Evolutionary conservation across 2,888 invertebrate species (phyloP).

Genomic region (Macropis europaea): DNA sequence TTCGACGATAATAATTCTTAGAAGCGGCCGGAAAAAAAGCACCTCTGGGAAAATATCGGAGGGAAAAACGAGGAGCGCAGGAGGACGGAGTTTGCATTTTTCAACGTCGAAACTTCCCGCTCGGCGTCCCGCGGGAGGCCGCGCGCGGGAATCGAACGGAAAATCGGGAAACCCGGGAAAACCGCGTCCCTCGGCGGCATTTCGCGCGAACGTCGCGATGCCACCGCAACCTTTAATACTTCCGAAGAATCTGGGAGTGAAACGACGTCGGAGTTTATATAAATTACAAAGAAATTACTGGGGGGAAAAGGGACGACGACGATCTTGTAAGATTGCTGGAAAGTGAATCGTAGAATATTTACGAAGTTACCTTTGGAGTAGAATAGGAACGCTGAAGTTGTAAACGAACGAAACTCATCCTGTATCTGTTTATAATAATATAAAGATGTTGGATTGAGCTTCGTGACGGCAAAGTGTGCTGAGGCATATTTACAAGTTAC

Average conservation of each 20-base stretch:
- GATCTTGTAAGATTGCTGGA: no score
- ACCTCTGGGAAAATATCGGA: slow-evolving; percentile 56
- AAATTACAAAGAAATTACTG: no score
- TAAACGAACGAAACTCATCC: no score
- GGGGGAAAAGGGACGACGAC: no score
- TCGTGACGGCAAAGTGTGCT: no score
- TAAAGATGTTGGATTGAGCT: no score
- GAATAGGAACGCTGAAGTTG: no score
- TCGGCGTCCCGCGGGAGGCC: slow-evolving; percentile 51
- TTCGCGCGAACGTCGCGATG: background rate
- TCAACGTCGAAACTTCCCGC: slow-evolving; percentile 67
- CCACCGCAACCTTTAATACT: slow-evolving; percentile 1
- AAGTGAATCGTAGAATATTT: no score
- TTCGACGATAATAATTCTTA: slow-evolving; percentile 34
- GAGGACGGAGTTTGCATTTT: slow-evolving; percentile 68
- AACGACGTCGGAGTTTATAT: no score
- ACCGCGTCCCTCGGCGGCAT: slow-evolving; percentile 31
- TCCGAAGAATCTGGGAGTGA: background rate
- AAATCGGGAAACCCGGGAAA: slow-evolving; percentile 32
- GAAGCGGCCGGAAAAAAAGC: slow-evolving; percentile 24
- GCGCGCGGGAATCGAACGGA: slow-evolving; percentile 50
- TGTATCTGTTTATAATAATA: no score
- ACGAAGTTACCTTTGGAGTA: no score
- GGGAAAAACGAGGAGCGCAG: slow-evolving; percentile 26
- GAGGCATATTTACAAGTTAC: no score